Conservation (phyloP, 2,888 invertebrate genomes). For the Thecophora atra region DNA sequence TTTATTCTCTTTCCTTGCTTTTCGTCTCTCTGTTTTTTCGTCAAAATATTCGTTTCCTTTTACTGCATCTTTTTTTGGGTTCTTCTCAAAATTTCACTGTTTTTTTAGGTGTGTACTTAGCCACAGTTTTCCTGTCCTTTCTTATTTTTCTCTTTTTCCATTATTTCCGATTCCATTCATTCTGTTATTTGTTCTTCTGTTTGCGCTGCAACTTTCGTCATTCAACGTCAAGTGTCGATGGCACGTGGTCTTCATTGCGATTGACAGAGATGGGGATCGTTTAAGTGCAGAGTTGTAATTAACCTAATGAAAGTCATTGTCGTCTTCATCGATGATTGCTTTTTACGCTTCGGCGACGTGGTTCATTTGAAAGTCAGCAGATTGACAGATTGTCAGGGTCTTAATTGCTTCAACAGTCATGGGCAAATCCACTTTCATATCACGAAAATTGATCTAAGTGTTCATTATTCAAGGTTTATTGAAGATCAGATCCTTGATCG, state of each 20-base stretch:
- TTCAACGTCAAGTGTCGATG: conserved; percentile 1
- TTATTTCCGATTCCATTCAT: background rate
- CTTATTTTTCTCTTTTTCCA: background rate
- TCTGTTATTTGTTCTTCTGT: background rate
- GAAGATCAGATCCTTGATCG: too few species aligned
- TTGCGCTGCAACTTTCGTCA: background rate
- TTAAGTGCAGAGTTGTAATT: conserved; percentile 1
- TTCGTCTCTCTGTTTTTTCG: too few species aligned
- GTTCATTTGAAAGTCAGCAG: too few species aligned
- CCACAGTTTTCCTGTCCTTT: background rate
- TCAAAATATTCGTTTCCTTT: too few species aligned
- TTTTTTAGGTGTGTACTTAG: background rate
- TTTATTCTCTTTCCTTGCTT: too few species aligned
- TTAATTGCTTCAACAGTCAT: too few species aligned
- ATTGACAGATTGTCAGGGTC: too few species aligned
- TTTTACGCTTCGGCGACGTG: too few species aligned
- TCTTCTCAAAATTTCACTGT: background rate
- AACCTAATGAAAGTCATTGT: background rate
- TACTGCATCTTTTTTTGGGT: background rate
- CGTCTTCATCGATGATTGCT: too few species aligned
- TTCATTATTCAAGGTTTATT: too few species aligned
- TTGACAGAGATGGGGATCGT: background rate
- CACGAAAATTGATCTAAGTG: too few species aligned
- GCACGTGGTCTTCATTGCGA: background rate
- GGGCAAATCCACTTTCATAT: too few species aligned